Base-by-base conservation (phyloP, 1,140 invertebrate genomes). In the Habropoda laboriosa region DNA sequence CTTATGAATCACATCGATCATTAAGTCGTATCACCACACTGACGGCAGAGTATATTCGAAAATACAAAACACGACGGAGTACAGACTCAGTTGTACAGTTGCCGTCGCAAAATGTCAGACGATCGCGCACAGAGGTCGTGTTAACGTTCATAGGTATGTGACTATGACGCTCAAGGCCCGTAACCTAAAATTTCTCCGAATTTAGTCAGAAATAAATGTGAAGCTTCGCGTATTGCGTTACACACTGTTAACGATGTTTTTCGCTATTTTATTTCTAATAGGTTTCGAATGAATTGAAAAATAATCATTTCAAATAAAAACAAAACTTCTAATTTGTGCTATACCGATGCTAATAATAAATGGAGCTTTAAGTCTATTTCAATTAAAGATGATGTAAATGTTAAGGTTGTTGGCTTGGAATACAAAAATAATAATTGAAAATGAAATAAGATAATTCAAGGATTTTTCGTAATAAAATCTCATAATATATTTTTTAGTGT, bases 61-160 rank as follows among this genome's bases (percentile, higher is more conserved):
- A 80, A 82, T 61, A 82, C 84, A 73, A 75, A 74, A 79, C 74
- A 86, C 79, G 13, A 67, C 18, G 67, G 53, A 82, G n/a, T 53
- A 74, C 51, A 38, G 55, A 53, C 61, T 72, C 58, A n/a, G 45
- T 57, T 8, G 30, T 49, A 64, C 64, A 63, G 53, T 51, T 38
- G 58, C 66, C 42, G 47, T 53, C 64, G 49, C 71, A 75, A 89
- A 85, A 87, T 84, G 86, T 86, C 85, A 88, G 80, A 80, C 70
- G 30, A 49, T 57, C 64, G 53, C 70, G 64, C 53, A 67, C 77
- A 64, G 38, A 79, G 79, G 35, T 60, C 76, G 49, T n/a, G 21
- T 72, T 81, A 38, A 73, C 45, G 30, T 42, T 61, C 40, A 16
- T 12, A 79, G 35, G 21, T 38, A 53, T 35, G 74, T 64, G n/a